These are phyloP conservation scores for Albula glossodonta DNA, from an alignment of 2,113 vertebrate species.

Conservation along the genomic window DNA sequence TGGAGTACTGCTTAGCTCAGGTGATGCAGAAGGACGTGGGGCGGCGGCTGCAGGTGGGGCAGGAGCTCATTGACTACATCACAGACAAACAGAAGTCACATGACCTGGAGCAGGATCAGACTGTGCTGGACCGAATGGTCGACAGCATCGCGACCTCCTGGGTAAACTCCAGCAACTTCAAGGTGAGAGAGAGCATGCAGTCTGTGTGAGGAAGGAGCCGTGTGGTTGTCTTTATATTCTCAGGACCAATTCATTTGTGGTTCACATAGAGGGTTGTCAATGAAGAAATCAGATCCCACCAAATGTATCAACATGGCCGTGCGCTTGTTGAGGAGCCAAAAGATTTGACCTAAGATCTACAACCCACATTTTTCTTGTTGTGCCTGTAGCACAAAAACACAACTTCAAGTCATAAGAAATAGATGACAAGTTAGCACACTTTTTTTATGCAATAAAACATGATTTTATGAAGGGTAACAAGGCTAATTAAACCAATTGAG, in stretches of 20 bases:
- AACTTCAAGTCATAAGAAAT: conserved; percentile 3
- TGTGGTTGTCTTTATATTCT: not conserved
- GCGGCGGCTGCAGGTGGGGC: conserved; percentile 90
- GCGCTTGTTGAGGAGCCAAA: no score
- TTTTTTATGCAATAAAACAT: no score
- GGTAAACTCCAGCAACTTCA: conserved; percentile 99
- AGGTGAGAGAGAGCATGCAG: conserved; percentile 73
- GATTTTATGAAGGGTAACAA: no score
- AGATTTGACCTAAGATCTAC: not conserved
- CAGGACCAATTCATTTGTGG: not conserved
- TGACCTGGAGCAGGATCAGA: conserved; percentile 95
- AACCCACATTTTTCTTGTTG: not conserved
- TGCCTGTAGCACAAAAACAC: not conserved
- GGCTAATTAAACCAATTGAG: no score
- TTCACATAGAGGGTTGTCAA: not conserved
- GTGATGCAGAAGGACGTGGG: conserved; percentile 96
- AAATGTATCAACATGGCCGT: not conserved
- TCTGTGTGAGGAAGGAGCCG: not conserved
- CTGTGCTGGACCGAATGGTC: conserved; percentile 93
- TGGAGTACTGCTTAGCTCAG: conserved; percentile 90
- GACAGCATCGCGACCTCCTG: conserved; percentile 92
- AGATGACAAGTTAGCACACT: no score
- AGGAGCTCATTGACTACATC: conserved; percentile 93
- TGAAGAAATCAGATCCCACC: not conserved
- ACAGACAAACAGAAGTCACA: conserved; percentile 88